Evolutionary conservation across 1,140 invertebrate species (phyloP).

Genomic region (Agrypnia vestita): DNA sequence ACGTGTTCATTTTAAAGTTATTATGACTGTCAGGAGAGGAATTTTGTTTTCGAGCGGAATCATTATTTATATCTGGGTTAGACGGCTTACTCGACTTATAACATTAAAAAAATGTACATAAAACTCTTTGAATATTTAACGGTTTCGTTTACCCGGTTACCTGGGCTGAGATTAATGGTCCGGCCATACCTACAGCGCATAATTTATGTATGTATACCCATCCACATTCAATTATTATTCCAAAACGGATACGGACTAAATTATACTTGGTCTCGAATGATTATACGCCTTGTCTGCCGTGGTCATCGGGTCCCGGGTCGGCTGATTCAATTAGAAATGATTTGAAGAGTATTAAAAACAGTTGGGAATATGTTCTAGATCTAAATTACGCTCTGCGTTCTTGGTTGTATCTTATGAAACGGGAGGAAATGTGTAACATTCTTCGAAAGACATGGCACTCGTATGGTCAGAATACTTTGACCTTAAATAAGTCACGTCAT

Average conservation of each 20-base stretch:
- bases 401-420: too few relatives aligned
- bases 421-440: too few relatives aligned
- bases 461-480: too few relatives aligned
- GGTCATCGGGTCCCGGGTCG: not conserved
- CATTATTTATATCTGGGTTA: conserved; percentile 1
- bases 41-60: not conserved
- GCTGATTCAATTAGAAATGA: conserved; percentile 27
- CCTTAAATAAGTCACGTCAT: too few relatives aligned
- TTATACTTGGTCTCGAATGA: conserved; percentile 16
- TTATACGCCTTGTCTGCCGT: conserved; percentile 15
- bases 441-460: too few relatives aligned
- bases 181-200: conserved; percentile 12
- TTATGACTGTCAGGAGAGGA: not conserved
- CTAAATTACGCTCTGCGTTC: too few relatives aligned
- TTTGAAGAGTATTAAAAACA: not conserved
- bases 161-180: conserved; percentile 34
- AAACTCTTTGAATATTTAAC: conserved; percentile 42
- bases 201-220: conserved; percentile 26
- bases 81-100: not conserved
- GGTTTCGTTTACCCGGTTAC: conserved; percentile 29
- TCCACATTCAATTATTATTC: conserved; percentile 42
- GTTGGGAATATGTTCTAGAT: too few relatives aligned
- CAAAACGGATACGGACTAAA: conserved; percentile 33
- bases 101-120: not conserved
- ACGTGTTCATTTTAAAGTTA: conserved; percentile 1